Evolutionary conservation across 1,140 invertebrate species (phyloP).

Genomic region (Drosophila grimshawi): DNA sequence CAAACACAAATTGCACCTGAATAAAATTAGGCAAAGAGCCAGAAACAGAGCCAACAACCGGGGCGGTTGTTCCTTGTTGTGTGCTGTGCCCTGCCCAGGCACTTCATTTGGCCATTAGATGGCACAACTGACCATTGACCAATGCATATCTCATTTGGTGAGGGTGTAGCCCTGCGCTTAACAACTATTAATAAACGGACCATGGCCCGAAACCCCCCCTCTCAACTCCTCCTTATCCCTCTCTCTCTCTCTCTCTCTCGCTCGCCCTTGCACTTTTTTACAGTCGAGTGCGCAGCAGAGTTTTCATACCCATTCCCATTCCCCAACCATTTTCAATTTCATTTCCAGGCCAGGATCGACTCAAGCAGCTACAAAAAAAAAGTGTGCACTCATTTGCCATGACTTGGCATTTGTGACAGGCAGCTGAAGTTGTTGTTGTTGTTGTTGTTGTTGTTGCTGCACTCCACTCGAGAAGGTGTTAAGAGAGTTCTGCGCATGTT

Average conservation of each 20-base stretch:
- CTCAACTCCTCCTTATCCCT: neutral
- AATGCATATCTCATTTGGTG: conserved; percentile 17
- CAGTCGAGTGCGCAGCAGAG: conserved; percentile 59
- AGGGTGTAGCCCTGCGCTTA: conserved; percentile 79
- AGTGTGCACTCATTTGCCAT: conserved; percentile 77
- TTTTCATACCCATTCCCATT: conserved; percentile 26
- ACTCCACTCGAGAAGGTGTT: conserved; percentile 71
- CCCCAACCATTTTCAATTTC: conserved; percentile 14
- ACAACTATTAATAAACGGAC: conserved; percentile 77
- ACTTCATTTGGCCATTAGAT: conserved; percentile 66
- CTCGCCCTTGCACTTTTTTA: conserved; percentile 55
- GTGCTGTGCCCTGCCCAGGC: conserved; percentile 3
- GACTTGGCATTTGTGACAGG: conserved; percentile 69
- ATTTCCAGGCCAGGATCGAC: conserved; percentile 41
- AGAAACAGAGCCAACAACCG: neutral
- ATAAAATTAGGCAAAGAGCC: conserved; percentile 71
- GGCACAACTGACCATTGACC: conserved; percentile 61
- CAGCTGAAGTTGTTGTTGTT: conserved; percentile 65
- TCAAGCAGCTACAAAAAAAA: conserved; percentile 35
- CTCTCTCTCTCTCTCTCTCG: conserved; percentile 13
- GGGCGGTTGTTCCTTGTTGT: conserved; percentile 1
- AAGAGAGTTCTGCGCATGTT: conserved; percentile 62
- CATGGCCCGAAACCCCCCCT: conserved; percentile 19
- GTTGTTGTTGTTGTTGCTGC: conserved; percentile 40
- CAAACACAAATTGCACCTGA: conserved; percentile 79